A percentile compares a stretch with the other conserved stretches of the same genome.
Evolutionary conservation across 1,140 invertebrate species (phyloP).

Genomic region (Drosophila guanche): DNA sequence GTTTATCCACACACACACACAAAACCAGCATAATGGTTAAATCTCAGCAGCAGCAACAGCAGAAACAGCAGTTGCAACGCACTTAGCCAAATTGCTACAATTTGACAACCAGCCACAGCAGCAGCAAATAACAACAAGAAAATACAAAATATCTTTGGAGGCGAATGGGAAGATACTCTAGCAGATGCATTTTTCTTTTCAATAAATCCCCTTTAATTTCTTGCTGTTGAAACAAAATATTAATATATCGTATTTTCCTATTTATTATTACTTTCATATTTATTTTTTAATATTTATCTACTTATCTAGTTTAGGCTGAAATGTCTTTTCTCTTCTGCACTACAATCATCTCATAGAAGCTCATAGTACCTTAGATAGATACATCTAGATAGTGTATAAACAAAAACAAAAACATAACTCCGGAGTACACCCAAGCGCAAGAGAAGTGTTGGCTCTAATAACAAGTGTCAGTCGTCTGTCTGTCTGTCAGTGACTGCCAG

Average conservation of each 20-base stretch:
- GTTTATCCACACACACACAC: not conserved
- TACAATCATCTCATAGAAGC: no score
- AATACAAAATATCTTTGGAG: not conserved
- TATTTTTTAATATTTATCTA: no score
- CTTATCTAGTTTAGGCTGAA: no score
- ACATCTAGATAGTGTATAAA: not conserved
- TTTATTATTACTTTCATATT: no score
- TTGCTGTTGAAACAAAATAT: no score
- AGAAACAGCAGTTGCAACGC: conserved; percentile 55
- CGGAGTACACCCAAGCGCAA: conserved; percentile 38
- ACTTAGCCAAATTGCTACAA: conserved; percentile 68
- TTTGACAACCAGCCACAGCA: conserved; percentile 53
- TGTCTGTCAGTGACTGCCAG: conserved; percentile 50
- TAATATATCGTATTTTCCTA: no score
- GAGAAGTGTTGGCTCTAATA: conserved; percentile 68
- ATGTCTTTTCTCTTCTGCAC: no score
- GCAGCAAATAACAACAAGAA: conserved; percentile 34
- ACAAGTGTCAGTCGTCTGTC: conserved; percentile 74
- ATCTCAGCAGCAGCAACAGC: conserved; percentile 28
- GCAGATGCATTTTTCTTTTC: no score
- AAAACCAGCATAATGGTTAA: not conserved
- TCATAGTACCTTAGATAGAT: no score
- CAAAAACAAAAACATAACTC: conserved; percentile 2
- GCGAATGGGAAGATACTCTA: no score
- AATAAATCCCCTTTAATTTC: no score